A percentile compares a stretch with the other conserved stretches of the same genome.
Evolutionary conservation across 2,113 vertebrate species (phyloP).

Genomic region (Phylloscopus whistleri): DNA sequence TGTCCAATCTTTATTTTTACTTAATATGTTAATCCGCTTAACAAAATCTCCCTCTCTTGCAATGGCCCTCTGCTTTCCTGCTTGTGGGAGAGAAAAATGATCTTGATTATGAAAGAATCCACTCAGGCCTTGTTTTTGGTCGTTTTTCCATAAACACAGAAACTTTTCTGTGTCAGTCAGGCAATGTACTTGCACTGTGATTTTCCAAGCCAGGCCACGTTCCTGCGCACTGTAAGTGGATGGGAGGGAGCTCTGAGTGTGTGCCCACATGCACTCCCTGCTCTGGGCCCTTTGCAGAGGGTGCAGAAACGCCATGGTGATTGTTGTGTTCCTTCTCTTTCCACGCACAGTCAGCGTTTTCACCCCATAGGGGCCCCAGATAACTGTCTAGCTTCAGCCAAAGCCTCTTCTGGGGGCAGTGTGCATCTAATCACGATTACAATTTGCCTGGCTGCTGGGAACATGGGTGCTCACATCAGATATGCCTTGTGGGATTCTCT

Average conservation of each 20-base stretch:
- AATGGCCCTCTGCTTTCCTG: background rate
- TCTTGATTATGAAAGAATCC: slow-evolving; percentile 26
- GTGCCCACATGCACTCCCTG: fast-evolving
- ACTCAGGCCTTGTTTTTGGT: background rate
- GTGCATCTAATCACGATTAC: background rate
- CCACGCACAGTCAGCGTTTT: background rate
- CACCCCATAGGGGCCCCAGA: background rate
- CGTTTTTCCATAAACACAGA: background rate
- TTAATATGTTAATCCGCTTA: slow-evolving; percentile 60
- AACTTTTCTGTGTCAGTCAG: background rate
- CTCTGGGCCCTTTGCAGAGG: background rate
- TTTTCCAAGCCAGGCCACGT: background rate
- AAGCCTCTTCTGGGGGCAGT: background rate
- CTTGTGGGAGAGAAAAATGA: background rate
- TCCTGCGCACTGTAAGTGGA: background rate
- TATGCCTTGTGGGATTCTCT: background rate
- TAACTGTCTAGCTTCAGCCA: background rate
- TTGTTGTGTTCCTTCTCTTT: background rate
- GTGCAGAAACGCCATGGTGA: background rate
- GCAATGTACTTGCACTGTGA: background rate
- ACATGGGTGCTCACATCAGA: background rate
- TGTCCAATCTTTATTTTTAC: slow-evolving; percentile 51
- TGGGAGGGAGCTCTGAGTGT: background rate
- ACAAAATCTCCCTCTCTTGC: slow-evolving; percentile 15
- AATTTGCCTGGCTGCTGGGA: background rate